Base-by-base conservation (phyloP, 1,140 invertebrate genomes). In the Dreissena polymorpha region DNA sequence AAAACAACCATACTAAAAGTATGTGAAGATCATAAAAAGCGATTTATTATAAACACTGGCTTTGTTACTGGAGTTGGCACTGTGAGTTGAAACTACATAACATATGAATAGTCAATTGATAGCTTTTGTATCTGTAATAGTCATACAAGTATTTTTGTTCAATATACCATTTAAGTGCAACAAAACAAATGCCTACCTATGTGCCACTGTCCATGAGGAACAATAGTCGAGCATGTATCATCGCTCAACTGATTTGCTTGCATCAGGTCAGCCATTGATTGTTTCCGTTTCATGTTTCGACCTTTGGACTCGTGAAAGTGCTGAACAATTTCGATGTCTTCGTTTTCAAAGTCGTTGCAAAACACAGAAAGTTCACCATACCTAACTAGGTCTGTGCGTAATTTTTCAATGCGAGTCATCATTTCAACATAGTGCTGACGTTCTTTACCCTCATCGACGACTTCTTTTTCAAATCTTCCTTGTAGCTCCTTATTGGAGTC, bases 291-390 rank as follows among this genome's bases (percentile, higher is more conserved):
- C 29, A 50, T 8, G 13, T 49, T 8, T 49, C 16, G 49, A 18
- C 39, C 39, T 18, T 72, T 72, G 13, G 18, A 21, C 18, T 5
- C 25, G 12, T 23, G 21, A 23, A 23, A 49, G 16, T 23, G 12
- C 27, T n/a, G 55, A 21, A 55, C 8, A 16, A 81, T 18, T 65
- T 51, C 60, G n/a, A 83, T 75, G 39, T 83, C 81, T 29, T 76
- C 65, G 55, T 72, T 67, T 63, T 72, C 29, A 53, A 83, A 83
- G 25, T 83, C 81, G 51, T 71, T 77, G 14, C 49, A 51, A 60
- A 71, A 74, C n/a, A 83, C 55, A 29, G 29, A 53, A 21, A 51
- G 67, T 53, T 83, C 81, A 18, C 81, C 81, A 64, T 83, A 83
- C n/a, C 21, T 13, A 29, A 70, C 39, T 5, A 83, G 29, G 2